Percentiles rank a stretch among this genome's conserved stretches.
These are phyloP conservation scores for Motacilla alba DNA, from an alignment of 2,113 vertebrate genomes.

Conservation along the genomic window DNA sequence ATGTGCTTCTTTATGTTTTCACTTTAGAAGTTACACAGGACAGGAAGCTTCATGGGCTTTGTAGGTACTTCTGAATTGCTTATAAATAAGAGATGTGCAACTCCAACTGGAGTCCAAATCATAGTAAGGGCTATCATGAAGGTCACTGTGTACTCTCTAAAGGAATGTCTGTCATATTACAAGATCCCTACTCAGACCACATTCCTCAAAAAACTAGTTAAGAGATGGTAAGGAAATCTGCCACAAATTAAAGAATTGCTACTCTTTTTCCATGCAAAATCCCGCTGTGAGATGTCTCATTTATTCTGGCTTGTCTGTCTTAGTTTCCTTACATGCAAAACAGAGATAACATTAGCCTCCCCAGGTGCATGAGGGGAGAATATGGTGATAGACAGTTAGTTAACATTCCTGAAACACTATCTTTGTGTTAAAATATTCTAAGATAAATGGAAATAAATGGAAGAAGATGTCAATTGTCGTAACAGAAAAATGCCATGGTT, in stretches of 20 bases:
- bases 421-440: background rate
- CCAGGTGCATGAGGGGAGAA: background rate
- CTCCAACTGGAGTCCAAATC: background rate
- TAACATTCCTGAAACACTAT: background rate
- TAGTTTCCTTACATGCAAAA: slow-evolving; percentile 6
- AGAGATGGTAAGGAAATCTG: background rate
- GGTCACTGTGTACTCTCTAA: background rate
- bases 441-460: background rate
- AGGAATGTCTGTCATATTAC: background rate
- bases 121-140: background rate
- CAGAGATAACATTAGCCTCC: background rate
- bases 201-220: background rate
- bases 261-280: background rate
- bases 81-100: background rate
- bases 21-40: background rate
- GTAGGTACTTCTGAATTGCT: background rate
- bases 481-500: background rate
- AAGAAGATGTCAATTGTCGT: background rate
- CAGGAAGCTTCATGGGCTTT: background rate
- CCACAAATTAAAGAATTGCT: background rate
- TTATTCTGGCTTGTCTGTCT: slow-evolving; percentile 1
- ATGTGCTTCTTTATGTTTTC: background rate
- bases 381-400: background rate
- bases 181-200: background rate
- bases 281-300: background rate